A percentile compares a stretch with the other conserved stretches of the same genome.
phyloP scores from a whole-genome alignment of 2,888 invertebrate genomes.

The Pherbina coryleti region DNA sequence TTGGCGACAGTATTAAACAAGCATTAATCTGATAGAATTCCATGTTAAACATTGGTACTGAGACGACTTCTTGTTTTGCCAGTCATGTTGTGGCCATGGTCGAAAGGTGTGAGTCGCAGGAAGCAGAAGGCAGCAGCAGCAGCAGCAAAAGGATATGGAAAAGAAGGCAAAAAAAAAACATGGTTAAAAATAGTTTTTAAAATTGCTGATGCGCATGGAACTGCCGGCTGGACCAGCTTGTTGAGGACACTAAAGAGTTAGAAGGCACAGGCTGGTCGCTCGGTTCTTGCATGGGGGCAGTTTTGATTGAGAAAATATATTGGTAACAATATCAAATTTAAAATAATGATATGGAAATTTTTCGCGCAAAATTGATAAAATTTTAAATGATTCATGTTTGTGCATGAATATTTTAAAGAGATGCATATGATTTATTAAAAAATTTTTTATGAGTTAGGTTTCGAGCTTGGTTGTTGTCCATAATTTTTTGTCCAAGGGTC shows the following conservation, averaged over 20 bases:
- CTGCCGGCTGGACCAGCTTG: neutral
- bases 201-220: neutral
- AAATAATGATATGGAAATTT: too few species aligned
- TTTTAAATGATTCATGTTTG: too few species aligned
- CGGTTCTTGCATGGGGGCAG: neutral
- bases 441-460: too few species aligned
- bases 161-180: neutral
- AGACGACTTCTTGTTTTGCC: conserved; percentile 49
- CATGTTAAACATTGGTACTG: conserved; percentile 54
- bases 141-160: neutral
- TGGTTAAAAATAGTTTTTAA: conserved; percentile 11
- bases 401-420: too few species aligned
- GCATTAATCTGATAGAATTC: conserved; percentile 59
- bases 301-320: too few species aligned
- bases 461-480: too few species aligned
- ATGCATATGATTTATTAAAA: too few species aligned
- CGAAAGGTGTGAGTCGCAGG: neutral
- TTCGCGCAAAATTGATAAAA: too few species aligned
- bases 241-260: neutral
- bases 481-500: too few species aligned
- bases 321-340: too few species aligned
- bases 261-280: too few species aligned
- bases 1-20: conserved; percentile 59
- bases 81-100: conserved; percentile 18
- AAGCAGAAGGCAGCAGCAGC: neutral